phyloP scores from a whole-genome alignment of 2,113 vertebrate species.

The Chiloscyllium plagiosum region DNA sequence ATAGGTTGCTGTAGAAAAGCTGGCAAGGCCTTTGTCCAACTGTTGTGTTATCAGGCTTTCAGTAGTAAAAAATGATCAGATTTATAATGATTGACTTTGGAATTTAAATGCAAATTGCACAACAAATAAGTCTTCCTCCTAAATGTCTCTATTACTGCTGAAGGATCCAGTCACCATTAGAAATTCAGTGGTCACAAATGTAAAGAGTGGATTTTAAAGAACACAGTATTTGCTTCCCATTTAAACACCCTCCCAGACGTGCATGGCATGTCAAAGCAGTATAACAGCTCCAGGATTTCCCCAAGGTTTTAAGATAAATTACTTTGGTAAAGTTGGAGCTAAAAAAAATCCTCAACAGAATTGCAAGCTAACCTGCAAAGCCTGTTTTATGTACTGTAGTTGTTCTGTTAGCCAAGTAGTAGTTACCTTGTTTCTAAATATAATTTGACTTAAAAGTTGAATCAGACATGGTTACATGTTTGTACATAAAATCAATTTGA shows the following conservation, averaged over 20 bases:
- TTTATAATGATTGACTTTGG: not conserved
- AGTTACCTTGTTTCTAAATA: not conserved
- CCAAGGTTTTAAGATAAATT: not conserved
- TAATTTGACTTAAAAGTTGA: not conserved
- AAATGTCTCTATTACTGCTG: not conserved
- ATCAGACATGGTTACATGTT: slow-evolving; percentile 5
- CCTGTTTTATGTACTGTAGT: not conserved
- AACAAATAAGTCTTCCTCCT: not conserved
- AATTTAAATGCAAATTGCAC: not conserved
- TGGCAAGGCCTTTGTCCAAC: not conserved
- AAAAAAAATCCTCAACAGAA: not conserved
- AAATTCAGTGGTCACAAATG: not conserved
- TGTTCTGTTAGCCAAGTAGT: not conserved
- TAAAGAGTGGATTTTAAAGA: not conserved
- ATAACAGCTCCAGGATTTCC: not conserved
- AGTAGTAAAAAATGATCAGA: not conserved
- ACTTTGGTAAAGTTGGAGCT: not conserved
- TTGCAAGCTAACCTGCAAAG: not conserved
- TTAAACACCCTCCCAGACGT: not conserved
- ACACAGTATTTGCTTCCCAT: not conserved
- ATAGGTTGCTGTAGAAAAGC: not conserved
- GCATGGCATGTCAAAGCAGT: not conserved
- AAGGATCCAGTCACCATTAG: not conserved
- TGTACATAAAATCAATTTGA: slow-evolving; percentile 6
- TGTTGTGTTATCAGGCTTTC: not conserved